These are phyloP conservation scores for Ditylenchus dipsaci DNA, from an alignment of 1,140 invertebrate genomes.

Conservation along the genomic window DNA sequence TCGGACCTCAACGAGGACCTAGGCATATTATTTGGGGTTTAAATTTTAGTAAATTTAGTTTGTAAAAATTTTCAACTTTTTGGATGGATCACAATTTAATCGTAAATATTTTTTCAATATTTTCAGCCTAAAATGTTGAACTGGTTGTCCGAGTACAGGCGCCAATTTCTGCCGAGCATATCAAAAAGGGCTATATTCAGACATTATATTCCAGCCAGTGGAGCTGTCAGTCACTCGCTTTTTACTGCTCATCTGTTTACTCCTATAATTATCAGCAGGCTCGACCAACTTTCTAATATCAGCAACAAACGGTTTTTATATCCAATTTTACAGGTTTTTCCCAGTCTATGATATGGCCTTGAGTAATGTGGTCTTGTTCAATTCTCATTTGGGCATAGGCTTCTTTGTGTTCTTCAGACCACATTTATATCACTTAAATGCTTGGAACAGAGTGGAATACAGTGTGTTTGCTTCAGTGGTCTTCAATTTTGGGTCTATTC, in stretches of 20 bases:
- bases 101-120: no score
- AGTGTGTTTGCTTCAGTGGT: conserved; percentile 56
- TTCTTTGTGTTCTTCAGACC: conserved; percentile 39
- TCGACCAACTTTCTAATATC: not conserved
- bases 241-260: conserved; percentile 31
- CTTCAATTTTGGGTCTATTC: conserved; percentile 72
- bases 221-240: conserved; percentile 31
- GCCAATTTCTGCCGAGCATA: conserved; percentile 13
- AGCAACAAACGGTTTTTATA: no score
- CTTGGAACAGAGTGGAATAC: conserved; percentile 32
- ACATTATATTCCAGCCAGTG: conserved; percentile 30
- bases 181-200: conserved; percentile 9
- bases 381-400: conserved; percentile 37
- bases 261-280: conserved; percentile 22
- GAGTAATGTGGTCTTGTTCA: conserved; percentile 38
- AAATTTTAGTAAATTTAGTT: no score
- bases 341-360: conserved; percentile 37
- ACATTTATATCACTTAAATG: conserved; percentile 24
- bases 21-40: no score
- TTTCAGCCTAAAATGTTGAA: not conserved
- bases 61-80: no score
- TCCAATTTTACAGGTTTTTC: conserved; percentile 36
- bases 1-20: no score
- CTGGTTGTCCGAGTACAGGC: not conserved
- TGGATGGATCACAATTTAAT: no score